Evolutionary conservation across 2,888 invertebrate species (phyloP).

Genomic region (Heliconius charithonia): DNA sequence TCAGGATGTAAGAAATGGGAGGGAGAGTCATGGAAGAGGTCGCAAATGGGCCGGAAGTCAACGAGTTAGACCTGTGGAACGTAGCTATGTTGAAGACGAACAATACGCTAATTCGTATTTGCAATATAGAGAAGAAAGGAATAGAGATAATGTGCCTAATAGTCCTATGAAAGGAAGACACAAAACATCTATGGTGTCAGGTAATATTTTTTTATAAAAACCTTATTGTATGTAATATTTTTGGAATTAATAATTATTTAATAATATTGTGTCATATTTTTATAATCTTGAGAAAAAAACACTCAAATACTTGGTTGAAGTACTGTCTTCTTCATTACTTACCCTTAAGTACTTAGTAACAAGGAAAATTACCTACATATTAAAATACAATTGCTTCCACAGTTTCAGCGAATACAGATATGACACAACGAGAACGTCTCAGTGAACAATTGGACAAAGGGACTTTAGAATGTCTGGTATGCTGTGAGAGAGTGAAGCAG

Average conservation of each 20-base stretch:
- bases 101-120: conserved; percentile 72
- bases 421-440: conserved; percentile 92
- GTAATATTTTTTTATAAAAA: not conserved
- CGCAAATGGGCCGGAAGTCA: conserved; percentile 71
- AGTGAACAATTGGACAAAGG: conserved; percentile 92
- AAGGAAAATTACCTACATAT: no score
- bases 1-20: conserved; percentile 68
- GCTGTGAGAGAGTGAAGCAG: conserved; percentile 93
- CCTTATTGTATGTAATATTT: not conserved
- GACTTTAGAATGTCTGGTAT: conserved; percentile 96
- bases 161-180: conserved; percentile 64
- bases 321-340: no score
- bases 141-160: conserved; percentile 52
- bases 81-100: conserved; percentile 70
- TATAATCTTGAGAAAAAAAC: no score
- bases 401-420: conserved; percentile 72
- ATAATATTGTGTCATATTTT: no score
- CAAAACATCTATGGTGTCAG: conserved; percentile 55
- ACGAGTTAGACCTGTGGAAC: conserved; percentile 62
- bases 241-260: no score
- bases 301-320: no score
- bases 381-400: not conserved
- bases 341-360: no score
- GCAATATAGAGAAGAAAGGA: conserved; percentile 61
- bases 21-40: conserved; percentile 60